Base-by-base conservation (phyloP, 2,113 vertebrate species). In the Chaetodon trifascialis region DNA sequence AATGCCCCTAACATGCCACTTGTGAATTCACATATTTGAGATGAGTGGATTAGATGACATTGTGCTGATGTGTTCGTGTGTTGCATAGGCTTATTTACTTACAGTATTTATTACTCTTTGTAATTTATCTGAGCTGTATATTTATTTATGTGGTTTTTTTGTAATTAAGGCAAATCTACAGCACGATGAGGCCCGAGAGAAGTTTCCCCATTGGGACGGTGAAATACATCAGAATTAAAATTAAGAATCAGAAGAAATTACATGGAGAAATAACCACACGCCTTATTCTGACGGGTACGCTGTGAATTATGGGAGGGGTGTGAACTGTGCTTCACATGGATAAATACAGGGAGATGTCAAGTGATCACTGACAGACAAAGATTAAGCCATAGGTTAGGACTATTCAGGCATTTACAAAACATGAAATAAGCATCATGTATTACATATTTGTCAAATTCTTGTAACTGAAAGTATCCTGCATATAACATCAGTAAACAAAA, bases 111-210 rank as follows among this genome's bases (percentile, higher is more conserved):
- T 58, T 51, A 25, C 59, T 25, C 47, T 76, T 52, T 73, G 58
- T 60, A 49, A 71, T 85, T 70, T 36, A 7, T 30, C 62, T 38
- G n/a, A 73, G 44, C 46, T 67, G 58, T 66, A 30, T 15, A 60
- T 75, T 74, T 63, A 81, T 73, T 36, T 52, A 42, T 83, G 82
- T 73, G 69, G 38, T 51, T 64, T 89, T 52, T 78, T 81, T 79
- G 38, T 76, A 85, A 85, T 86, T 78, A 83, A 78, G 15, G 59
- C 73, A 51, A 52, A 64, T 63, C 64, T 64, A 30, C 49, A 38
- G 44, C 0, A 0, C 17, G 21, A 79, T 60, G 55, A 73, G 63
- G 34, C 44, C 51, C 1, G 7, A 42, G 46, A 79, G 42, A 36
- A 52, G 44, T 76, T 76, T 72, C 67, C 73, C 62, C 63, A 21